phyloP scores from a whole-genome alignment of 2,797 vertebrate species.

The Borostomias antarcticus region DNA sequence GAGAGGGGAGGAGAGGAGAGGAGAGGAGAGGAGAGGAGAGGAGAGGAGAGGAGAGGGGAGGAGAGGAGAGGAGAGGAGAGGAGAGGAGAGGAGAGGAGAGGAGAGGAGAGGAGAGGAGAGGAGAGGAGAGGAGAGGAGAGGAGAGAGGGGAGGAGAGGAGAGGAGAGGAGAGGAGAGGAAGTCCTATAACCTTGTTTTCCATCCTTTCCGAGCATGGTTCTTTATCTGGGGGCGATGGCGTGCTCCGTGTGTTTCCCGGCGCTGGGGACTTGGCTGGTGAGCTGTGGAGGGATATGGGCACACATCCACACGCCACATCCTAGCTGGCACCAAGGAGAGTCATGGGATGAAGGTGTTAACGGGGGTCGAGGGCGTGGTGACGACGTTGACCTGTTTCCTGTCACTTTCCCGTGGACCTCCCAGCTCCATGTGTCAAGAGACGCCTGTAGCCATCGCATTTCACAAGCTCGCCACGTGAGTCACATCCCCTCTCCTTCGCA shows the following conservation, averaged over 20 bases:
- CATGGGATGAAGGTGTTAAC: constrained; percentile 33
- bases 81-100: not conserved
- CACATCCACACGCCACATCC: constrained; percentile 11
- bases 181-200: too few relatives aligned
- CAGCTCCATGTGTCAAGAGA: constrained; percentile 29
- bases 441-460: not conserved
- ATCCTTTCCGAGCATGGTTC: too few relatives aligned
- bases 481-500: not conserved
- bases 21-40: not conserved
- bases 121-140: constrained; percentile 26
- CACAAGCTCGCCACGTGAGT: constrained; percentile 19
- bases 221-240: not conserved
- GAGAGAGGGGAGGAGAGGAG: constrained; percentile 13
- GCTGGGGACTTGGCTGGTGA: not conserved
- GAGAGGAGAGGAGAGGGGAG: not conserved
- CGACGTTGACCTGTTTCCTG: constrained; percentile 7
- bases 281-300: constrained; percentile 27
- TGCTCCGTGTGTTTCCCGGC: not conserved
- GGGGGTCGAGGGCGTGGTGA: constrained; percentile 6
- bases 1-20: not conserved
- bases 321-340: constrained; percentile 14
- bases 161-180: too few relatives aligned
- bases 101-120: constrained; percentile 9
- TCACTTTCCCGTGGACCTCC: constrained; percentile 5
- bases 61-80: not conserved